Conservation (phyloP, 2,888 invertebrate genomes). For the Pristionchus japonicus region DNA sequence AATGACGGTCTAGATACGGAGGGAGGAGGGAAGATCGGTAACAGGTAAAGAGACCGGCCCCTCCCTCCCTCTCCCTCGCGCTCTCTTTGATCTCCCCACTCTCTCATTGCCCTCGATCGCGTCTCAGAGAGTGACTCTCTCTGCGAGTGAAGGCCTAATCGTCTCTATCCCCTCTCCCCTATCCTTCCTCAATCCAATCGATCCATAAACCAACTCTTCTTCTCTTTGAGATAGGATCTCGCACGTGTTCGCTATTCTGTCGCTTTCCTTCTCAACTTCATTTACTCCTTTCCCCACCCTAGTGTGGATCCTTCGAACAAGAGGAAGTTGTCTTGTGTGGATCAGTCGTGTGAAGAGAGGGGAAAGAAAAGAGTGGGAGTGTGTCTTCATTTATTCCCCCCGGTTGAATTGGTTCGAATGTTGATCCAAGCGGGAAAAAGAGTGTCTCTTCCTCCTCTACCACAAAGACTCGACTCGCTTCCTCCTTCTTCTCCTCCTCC, state of each 20-base stretch:
- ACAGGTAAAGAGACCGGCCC: constrained; percentile 1
- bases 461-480: not conserved
- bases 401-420: constrained; percentile 30
- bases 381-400: constrained; percentile 37
- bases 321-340: not conserved
- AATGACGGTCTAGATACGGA: constrained; percentile 23
- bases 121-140: not conserved
- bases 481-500: not conserved
- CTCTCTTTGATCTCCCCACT: not conserved
- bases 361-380: not conserved
- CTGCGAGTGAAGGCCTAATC: constrained; percentile 9
- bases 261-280: not conserved
- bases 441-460: not conserved
- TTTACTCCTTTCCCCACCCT: not conserved
- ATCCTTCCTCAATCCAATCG: not conserved
- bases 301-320: not conserved
- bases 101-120: not conserved
- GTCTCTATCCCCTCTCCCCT: not conserved
- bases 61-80: not conserved
- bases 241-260: not conserved
- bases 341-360: not conserved
- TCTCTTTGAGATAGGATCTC: not conserved
- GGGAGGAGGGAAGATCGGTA: constrained; percentile 12
- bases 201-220: not conserved
- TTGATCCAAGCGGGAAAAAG: constrained; percentile 10